Evolutionary conservation across 2,113 vertebrate species (phyloP).

Genomic region (Nothocercus julius): DNA sequence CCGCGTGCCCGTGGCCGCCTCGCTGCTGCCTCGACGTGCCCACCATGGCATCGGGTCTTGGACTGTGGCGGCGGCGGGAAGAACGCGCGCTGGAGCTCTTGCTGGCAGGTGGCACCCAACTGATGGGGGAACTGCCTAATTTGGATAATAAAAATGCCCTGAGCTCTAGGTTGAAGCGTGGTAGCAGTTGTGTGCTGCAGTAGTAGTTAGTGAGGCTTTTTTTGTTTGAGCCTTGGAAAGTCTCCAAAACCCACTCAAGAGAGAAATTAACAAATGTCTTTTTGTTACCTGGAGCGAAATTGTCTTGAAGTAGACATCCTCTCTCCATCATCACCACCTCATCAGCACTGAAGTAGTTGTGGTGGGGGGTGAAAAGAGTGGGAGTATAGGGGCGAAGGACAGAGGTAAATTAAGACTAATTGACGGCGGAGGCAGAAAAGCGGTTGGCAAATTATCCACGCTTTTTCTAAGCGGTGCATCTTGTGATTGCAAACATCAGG

Average conservation of each 20-base stretch:
- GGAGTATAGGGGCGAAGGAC: background rate
- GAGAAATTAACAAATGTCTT: constrained; percentile 77
- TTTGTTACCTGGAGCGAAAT: constrained; percentile 67
- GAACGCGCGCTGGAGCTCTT: background rate
- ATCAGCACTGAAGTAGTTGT: constrained; percentile 23
- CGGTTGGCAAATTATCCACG: background rate
- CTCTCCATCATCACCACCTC: constrained; percentile 28
- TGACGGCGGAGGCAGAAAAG: background rate
- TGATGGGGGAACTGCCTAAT: constrained; percentile 21
- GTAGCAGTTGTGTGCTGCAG: constrained; percentile 39
- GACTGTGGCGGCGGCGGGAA: background rate
- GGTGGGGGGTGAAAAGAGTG: background rate
- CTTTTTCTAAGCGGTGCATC: background rate
- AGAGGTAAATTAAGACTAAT: constrained; percentile 28
- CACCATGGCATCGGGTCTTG: constrained; percentile 50
- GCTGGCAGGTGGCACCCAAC: background rate
- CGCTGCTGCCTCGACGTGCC: background rate
- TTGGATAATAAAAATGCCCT: constrained; percentile 37
- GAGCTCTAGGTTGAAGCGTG: constrained; percentile 35
- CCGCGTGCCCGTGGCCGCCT: background rate
- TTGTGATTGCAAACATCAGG: background rate
- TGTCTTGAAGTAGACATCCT: constrained; percentile 26
- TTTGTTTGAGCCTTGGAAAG: constrained; percentile 72
- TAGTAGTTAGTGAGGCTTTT: constrained; percentile 69
- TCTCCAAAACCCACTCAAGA: constrained; percentile 70